Conservation (phyloP, 2,113 vertebrate genomes). For the Tetrao urogallus region DNA sequence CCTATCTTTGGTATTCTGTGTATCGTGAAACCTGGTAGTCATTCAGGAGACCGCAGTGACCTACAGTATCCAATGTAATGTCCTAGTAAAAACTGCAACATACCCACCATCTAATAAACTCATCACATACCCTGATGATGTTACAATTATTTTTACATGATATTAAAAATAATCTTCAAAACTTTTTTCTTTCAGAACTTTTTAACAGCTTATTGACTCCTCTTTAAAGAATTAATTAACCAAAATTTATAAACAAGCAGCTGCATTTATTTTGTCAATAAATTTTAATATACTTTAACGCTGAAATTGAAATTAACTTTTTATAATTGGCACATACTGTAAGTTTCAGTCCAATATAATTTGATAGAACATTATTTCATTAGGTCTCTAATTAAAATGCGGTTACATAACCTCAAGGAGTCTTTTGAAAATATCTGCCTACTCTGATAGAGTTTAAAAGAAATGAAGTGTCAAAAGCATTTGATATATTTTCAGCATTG, state of each 20-base stretch:
- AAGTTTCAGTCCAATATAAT: background rate
- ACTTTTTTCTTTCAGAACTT: background rate
- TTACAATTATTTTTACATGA: background rate
- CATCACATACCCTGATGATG: background rate
- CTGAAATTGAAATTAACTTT: slow-evolving; percentile 28
- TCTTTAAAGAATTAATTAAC: background rate
- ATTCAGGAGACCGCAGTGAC: background rate
- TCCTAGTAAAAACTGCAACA: background rate
- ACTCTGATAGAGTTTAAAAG: background rate
- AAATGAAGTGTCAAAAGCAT: background rate
- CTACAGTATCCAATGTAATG: background rate
- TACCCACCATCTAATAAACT: background rate
- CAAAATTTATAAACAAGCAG: background rate
- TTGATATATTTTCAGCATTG: background rate
- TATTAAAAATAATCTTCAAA: background rate
- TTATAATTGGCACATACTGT: slow-evolving; percentile 1
- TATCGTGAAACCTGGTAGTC: background rate
- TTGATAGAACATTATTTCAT: slow-evolving; percentile 15
- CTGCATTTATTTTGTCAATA: slow-evolving; percentile 28
- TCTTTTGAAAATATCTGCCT: background rate
- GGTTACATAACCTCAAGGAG: background rate
- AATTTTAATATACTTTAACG: slow-evolving; percentile 2
- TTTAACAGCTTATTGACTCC: background rate
- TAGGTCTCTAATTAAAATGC: background rate
- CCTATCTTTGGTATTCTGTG: background rate